These are phyloP conservation scores for Antedon mediterranea DNA, from an alignment of 53 echinoderm and acorn worm genomes.

Conservation along the genomic window DNA sequence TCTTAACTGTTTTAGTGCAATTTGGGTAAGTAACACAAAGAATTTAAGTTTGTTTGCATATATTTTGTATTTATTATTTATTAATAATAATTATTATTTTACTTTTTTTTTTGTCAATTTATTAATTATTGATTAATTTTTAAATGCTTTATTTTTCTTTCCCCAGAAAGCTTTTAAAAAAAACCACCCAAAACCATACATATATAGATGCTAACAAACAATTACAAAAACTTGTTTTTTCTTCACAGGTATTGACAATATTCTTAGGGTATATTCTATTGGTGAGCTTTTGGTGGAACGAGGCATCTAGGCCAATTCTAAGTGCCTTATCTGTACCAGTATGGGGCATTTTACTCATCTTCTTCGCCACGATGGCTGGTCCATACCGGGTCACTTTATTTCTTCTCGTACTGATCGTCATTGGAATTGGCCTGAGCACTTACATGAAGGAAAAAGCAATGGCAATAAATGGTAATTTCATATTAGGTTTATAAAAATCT, in stretches of 20 bases:
- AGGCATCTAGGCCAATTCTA: conserved; percentile 45
- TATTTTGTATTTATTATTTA: too few species aligned
- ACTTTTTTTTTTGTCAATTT: too few species aligned
- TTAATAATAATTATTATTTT: too few species aligned
- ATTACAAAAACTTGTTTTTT: not conserved
- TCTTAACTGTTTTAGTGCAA: conserved; percentile 53
- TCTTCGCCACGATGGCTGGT: conserved; percentile 65
- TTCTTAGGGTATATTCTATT: conserved; percentile 55
- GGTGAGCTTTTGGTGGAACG: conserved; percentile 86
- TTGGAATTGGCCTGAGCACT: conserved; percentile 50
- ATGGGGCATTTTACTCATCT: conserved; percentile 59
- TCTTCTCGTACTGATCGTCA: conserved; percentile 44
- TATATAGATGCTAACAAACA: too few species aligned
- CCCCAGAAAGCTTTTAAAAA: too few species aligned
- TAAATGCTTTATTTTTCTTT: too few species aligned
- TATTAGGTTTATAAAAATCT: too few species aligned
- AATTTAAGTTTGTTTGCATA: not conserved
- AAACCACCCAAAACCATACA: too few species aligned
- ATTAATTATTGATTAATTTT: too few species aligned
- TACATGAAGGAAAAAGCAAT: conserved; percentile 22
- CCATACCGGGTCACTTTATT: conserved; percentile 55
- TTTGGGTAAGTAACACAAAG: conserved; percentile 54
- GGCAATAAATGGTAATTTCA: not conserved
- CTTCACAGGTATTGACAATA: conserved; percentile 74
- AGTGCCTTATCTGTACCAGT: conserved; percentile 64